Base-by-base conservation (phyloP, 2,797 vertebrate species). In the Xenops minutus region DNA sequence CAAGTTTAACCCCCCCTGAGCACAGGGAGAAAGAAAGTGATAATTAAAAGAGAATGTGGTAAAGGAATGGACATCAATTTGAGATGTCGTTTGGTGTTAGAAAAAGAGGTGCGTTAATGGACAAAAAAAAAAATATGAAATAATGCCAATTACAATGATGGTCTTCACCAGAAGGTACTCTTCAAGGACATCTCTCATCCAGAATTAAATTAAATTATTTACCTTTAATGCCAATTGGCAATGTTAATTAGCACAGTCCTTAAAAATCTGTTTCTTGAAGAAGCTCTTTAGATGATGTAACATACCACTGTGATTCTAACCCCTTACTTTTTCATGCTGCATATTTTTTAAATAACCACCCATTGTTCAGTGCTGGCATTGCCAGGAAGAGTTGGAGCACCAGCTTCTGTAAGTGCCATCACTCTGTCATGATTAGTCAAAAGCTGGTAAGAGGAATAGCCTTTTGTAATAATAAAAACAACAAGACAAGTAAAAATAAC, bases 11-110 rank as follows among this genome's bases (percentile, higher is more conserved):
- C 62, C 75, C 68, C 34, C 21, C 16, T 58, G 67, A 58, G 54
- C 22, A 80, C 27, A 55, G 49, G 52, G 62, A 94, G 67, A 75
- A 93, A 83, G 43, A 81, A 96, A 88, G 93, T 88, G 96, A 94
- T 96, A 96, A 97, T 95, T 96, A 91, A 96, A 96, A 91, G 29
- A 85, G 76, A 94, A 87, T 55, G 41, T 71, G 32, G 84, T 58
- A 82, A 91, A 88, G 49, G 29, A 94, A 51, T 16, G 71, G 81
- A 41, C 64, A 78, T 69, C 44, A 39, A 55, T 84, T 82, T 87
- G 71, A 95, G 92, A 95, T 73, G 30, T 58, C 84, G 21, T 37
- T 36, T 80, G 58, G 32, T 44, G 10, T 39, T 58, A 68, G 29
- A 49, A 72, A 86, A 79, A 88, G 13, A 59, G 9, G 14, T 59